Base-by-base conservation (phyloP, 2,888 invertebrate species). In the Mythimna lalbum region DNA sequence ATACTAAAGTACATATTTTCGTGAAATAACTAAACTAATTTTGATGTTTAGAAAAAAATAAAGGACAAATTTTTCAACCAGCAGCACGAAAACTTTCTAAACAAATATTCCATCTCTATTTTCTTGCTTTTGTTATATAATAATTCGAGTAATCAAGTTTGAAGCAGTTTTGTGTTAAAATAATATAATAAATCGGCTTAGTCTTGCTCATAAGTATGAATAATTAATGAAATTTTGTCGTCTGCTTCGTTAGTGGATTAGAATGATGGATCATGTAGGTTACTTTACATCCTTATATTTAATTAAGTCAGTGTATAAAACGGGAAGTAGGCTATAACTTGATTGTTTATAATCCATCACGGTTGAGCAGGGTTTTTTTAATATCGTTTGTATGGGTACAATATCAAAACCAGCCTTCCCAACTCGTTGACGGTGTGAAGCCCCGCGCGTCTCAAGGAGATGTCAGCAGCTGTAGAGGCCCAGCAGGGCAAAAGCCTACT, bases 221-320 rank as follows among this genome's bases (percentile, higher is more conserved):
- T 84, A 80, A 83, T 84, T 75, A 84, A 84, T 85, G 63, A 76
- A 72, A 83, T 83, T 73, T 70, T 83, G 85, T 84, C 80, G 74
- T 78, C 74, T 84, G 59, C 74, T 80, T 78, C 76, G 73, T 83
- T 70, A 80, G 65, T 75, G 72, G 72, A 78, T 85, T 85, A 80
- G 73, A 78, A 83, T 83, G 80, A 84, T 80, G 80, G 76, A 85
- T 85, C 72, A 72, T 78, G 70, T 76, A 71, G 73, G 69, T 83
- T 73, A 84, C 75, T 80, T 72, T 60, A 75, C 39, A 73, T 69
- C 70, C 72, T 64, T 70, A 72, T 52, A 70, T 69, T 74, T 76
- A 73, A 76, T 74, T 63, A 76, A 78, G 69, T 76, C 74, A 71
- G 53, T 69, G 12, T 70, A 47, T 68, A 23, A 67, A 61, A 75